Percentiles rank a stretch among this genome's conserved stretches.
Evolutionary conservation across 2,888 invertebrate genomes (phyloP).

Genomic region (Leucophora obtusa): DNA sequence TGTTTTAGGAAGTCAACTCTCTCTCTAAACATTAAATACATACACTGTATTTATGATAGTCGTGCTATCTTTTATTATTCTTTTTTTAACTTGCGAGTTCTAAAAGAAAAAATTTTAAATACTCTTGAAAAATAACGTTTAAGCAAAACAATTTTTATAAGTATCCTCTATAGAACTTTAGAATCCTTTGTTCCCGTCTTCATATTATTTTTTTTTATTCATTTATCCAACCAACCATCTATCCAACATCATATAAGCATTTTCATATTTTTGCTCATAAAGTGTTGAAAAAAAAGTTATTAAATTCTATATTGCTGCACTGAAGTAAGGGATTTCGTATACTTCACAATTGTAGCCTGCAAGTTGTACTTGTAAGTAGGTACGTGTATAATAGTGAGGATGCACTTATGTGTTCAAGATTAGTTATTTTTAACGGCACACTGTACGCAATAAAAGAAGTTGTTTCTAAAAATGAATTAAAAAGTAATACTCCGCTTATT

Average conservation of each 20-base stretch:
- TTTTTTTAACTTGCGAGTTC: background rate
- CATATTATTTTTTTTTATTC: constrained; percentile 5
- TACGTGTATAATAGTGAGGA: background rate
- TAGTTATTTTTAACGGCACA: too few species aligned
- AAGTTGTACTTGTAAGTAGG: constrained; percentile 28
- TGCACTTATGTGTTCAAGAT: background rate
- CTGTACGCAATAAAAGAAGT: too few species aligned
- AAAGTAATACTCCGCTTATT: too few species aligned
- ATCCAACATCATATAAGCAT: background rate
- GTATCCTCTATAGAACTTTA: constrained; percentile 1
- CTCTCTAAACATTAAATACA: background rate
- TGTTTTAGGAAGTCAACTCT: constrained; percentile 27
- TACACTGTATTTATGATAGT: background rate
- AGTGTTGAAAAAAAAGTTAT: constrained; percentile 34
- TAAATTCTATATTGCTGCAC: constrained; percentile 49
- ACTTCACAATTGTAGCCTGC: constrained; percentile 50
- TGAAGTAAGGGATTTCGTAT: constrained; percentile 38
- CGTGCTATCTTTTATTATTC: background rate
- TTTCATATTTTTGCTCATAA: background rate
- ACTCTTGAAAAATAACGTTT: constrained; percentile 12
- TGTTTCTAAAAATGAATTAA: too few species aligned
- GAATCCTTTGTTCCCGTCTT: constrained; percentile 2
- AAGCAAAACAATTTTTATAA: constrained; percentile 1
- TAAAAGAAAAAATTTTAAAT: background rate
- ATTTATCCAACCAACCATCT: constrained; percentile 1